Evolutionary conservation across 2,113 vertebrate genomes (phyloP).

Genomic region (Pterocles gutturalis): DNA sequence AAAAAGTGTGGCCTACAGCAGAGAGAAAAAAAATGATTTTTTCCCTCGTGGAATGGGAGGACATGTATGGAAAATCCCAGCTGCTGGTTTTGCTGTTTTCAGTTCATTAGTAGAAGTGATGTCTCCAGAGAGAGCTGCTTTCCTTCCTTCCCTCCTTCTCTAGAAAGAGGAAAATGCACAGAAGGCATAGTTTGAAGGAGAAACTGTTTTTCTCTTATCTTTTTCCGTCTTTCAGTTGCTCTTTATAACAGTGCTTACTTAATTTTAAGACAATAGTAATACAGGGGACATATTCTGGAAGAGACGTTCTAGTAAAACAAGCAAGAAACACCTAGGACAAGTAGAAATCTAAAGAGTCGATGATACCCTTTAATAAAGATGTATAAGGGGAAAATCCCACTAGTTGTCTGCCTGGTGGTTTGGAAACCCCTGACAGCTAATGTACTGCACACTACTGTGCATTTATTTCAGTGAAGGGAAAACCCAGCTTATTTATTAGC

Average conservation of each 20-base stretch:
- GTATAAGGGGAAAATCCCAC: not conserved
- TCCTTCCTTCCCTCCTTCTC: not conserved
- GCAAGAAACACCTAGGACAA: not conserved
- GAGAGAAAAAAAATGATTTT: not conserved
- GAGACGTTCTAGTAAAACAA: not conserved
- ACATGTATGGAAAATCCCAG: not conserved
- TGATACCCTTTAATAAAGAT: not conserved
- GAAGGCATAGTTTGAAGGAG: not conserved
- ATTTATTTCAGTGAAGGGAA: not conserved
- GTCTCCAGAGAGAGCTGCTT: not conserved
- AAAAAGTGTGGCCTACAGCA: not conserved
- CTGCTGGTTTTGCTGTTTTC: not conserved
- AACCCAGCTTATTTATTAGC: conserved; percentile 17
- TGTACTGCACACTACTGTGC: not conserved
- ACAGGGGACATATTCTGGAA: not conserved
- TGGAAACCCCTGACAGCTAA: not conserved
- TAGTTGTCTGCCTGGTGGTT: not conserved
- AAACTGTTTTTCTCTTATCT: not conserved
- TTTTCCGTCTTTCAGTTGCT: not conserved
- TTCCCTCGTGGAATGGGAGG: not conserved
- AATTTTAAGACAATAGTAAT: not conserved
- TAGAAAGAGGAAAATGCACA: not conserved
- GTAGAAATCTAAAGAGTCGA: not conserved
- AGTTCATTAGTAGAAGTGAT: not conserved
- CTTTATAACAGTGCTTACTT: not conserved